Base-by-base conservation (phyloP, 2,888 invertebrate genomes). In the Allacma fusca region DNA sequence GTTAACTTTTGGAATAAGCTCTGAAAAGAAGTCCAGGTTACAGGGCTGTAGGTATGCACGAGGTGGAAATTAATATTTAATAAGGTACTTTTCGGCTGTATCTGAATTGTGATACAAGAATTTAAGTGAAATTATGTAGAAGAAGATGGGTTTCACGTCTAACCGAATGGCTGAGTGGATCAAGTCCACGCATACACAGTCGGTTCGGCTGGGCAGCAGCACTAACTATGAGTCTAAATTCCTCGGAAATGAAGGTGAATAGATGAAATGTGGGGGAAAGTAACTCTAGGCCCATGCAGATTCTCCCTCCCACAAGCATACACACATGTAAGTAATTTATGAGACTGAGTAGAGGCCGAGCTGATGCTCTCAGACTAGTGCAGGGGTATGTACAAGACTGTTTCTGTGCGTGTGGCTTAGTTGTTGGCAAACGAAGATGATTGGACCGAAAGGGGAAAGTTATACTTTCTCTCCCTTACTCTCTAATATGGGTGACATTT, bases 401-500 rank as follows among this genome's bases (percentile, higher is more conserved):
- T 29, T 24, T 26, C 2, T 26, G 13, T 65, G 26, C 28, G 16
- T 65, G 28, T 65, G 65, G 65, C 28, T 65, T 65, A 24, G 29
- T 65, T 65, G 65, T 65, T 57, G 62, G 29, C 16, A 29, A 24
- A 28, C 34, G 73, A 71, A 62, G 62, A 62, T 62, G 34, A 72
- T 26, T 28, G 74, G 64, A 64, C 62, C 19, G 40, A 59, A 28
- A 59, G 59, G 23, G 19, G 70, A 40, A 21, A 34, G 76, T n/a
- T 28, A 43, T 24, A 68, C 50, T 67, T 43, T 19, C 24, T 21
- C 23, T 62, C 40, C 50, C n/a, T 50, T 50, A n/a, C 50, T 59
- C 21, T 68, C 57, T 57, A 76, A 76, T 69, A 62, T 62, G 59
- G 74, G 44, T 74, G 71, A 65, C 75, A 70, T 78, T 72, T 78